These are phyloP conservation scores for Dinothrombium tinctorium DNA, from an alignment of 1,140 invertebrate species.

Conservation along the genomic window DNA sequence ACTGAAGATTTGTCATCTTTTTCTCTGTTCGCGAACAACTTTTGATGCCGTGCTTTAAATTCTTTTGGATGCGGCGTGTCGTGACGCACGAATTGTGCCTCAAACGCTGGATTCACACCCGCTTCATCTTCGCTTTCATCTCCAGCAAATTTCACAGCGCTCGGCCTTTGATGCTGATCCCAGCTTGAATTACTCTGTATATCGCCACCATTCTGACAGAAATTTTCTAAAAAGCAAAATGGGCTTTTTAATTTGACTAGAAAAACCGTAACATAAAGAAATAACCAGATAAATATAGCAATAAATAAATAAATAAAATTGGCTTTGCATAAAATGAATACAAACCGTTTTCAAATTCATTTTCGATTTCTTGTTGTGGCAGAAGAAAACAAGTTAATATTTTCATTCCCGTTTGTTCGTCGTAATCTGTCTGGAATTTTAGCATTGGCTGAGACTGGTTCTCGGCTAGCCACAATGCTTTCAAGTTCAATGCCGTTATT, in stretches of 20 bases:
- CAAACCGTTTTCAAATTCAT: no score
- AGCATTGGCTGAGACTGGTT: slow-evolving; percentile 92
- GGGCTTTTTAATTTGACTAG: no score
- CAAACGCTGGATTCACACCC: slow-evolving; percentile 18
- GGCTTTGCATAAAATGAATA: no score
- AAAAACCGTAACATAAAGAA: no score
- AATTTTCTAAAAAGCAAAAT: no score
- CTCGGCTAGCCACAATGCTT: slow-evolving; percentile 96
- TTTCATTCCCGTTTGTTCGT: slow-evolving; percentile 23
- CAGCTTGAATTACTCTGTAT: no score
- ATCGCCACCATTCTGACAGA: no score
- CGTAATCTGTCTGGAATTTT: slow-evolving; percentile 79
- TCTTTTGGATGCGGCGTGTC: slow-evolving; percentile 94
- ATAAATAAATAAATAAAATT: no score
- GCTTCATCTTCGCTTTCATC: slow-evolving; percentile 16
- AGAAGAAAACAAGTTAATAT: slow-evolving; percentile 94
- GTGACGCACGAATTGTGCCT: slow-evolving; percentile 84
- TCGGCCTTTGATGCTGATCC: slow-evolving; percentile 14
- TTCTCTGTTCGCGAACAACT: slow-evolving; percentile 36
- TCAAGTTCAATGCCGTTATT: slow-evolving; percentile 80
- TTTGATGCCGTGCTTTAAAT: slow-evolving; percentile 77
- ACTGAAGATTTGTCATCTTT: slow-evolving; percentile 7
- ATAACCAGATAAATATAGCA: no score
- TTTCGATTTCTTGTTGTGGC: slow-evolving; percentile 76
- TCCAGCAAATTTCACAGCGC: slow-evolving; percentile 61